A percentile compares a stretch with the other conserved stretches of the same genome.
Conservation (phyloP, 2,113 vertebrate species). For the Sciurus niger region DNA sequence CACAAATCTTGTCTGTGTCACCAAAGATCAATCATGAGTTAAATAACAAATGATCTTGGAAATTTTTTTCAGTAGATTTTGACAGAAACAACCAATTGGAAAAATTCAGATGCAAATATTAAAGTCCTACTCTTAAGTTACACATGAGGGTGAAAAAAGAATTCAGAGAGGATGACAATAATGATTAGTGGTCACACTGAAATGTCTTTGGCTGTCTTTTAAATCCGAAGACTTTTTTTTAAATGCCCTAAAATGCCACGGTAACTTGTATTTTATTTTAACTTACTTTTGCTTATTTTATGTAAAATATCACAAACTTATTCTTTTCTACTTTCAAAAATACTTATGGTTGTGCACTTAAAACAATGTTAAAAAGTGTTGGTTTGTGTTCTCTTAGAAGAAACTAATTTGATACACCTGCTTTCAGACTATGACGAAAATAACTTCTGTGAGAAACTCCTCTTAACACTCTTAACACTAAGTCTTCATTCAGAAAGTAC, state of each 20-base stretch:
- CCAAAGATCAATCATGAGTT: conserved; percentile 36
- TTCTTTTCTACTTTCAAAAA: conserved; percentile 59
- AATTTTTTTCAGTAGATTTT: conserved; percentile 30
- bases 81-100: not conserved
- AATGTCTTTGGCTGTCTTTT: not conserved
- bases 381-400: conserved; percentile 6
- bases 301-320: not conserved
- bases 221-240: conserved; percentile 15
- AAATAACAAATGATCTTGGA: conserved; percentile 39
- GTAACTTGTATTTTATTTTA: conserved; percentile 14
- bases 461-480: conserved; percentile 34
- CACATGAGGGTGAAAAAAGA: not conserved
- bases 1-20: not conserved
- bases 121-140: conserved; percentile 7
- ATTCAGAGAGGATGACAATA: not conserved
- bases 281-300: conserved; percentile 63
- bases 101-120: conserved; percentile 26
- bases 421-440: conserved; percentile 36
- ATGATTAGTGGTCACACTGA: not conserved
- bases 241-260: conserved; percentile 33
- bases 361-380: not conserved
- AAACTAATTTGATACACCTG: not conserved
- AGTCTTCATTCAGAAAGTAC: not conserved
- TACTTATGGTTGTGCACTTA: not conserved
- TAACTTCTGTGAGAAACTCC: not conserved